These are phyloP conservation scores for Pristionchus japonicus DNA, from an alignment of 2,888 invertebrate genomes.

Conservation along the genomic window DNA sequence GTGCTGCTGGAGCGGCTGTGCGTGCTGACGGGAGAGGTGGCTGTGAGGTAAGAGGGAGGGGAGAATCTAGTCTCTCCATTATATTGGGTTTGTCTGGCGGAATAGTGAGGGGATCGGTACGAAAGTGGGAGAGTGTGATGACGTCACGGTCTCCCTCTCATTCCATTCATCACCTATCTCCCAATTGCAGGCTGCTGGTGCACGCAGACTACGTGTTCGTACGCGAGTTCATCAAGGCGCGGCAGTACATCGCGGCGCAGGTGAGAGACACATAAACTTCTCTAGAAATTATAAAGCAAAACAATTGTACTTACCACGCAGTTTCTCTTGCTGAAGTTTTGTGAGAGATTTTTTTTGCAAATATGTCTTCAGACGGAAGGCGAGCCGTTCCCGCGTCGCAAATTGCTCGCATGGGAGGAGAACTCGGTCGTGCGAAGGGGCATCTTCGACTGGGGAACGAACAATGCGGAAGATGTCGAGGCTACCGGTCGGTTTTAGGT, in stretches of 20 bases:
- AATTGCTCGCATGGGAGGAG: slow-evolving; percentile 31
- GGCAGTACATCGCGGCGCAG: not conserved
- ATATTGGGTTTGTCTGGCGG: not conserved
- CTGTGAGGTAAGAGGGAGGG: slow-evolving; percentile 12
- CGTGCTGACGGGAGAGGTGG: slow-evolving; percentile 13
- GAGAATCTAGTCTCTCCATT: not conserved
- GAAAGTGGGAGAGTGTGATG: not conserved
- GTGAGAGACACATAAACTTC: too few relatives aligned
- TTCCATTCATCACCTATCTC: not conserved
- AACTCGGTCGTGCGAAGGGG: slow-evolving; percentile 25
- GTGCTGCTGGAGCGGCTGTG: slow-evolving; percentile 38
- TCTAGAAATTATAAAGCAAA: too few relatives aligned
- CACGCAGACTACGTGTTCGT: slow-evolving; percentile 45
- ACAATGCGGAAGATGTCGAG: not conserved
- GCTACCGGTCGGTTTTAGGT: too few relatives aligned
- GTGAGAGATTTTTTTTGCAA: not conserved
- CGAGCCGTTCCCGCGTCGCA: not conserved
- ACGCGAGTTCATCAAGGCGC: slow-evolving; percentile 29
- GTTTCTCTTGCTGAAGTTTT: too few relatives aligned
- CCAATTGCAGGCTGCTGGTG: slow-evolving; percentile 24
- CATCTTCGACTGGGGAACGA: slow-evolving; percentile 37
- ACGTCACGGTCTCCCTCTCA: not conserved
- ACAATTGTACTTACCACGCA: too few relatives aligned
- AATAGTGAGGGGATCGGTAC: too few relatives aligned
- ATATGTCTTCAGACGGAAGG: not conserved